phyloP scores from a whole-genome alignment of 30 jellyfish, hydroid and myxozoan species.

The Hydra vulgaris region DNA sequence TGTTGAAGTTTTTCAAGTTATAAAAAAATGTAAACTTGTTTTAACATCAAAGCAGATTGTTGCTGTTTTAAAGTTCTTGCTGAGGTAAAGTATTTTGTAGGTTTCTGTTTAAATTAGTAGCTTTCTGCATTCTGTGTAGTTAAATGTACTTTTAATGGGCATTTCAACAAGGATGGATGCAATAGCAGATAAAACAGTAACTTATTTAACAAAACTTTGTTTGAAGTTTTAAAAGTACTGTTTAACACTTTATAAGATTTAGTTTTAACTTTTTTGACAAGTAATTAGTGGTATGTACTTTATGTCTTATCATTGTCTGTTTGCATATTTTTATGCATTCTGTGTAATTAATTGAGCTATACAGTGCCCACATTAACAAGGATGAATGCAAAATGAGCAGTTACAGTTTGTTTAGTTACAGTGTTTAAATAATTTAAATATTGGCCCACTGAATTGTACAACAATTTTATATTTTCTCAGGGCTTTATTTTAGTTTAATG shows the following conservation, averaged over 20 bases:
- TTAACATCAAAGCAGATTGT: conserved; percentile 1
- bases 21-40: not conserved
- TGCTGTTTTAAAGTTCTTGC: not conserved
- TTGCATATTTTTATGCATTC: not conserved
- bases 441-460: too few relatives aligned
- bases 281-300: too few relatives aligned
- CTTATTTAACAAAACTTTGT: not conserved
- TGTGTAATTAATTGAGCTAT: conserved; percentile 1
- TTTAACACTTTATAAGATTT: not conserved
- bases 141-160: not conserved
- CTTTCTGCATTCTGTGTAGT: not conserved
- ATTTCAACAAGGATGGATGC: not conserved
- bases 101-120: not conserved
- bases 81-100: not conserved
- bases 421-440: too few relatives aligned
- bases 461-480: too few relatives aligned
- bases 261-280: too few relatives aligned
- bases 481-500: too few relatives aligned
- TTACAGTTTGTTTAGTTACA: not conserved
- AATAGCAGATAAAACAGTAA: not conserved
- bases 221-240: not conserved
- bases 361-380: not conserved
- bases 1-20: not conserved
- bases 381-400: not conserved
- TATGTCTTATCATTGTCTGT: too few relatives aligned